Evolutionary conservation across 2,888 invertebrate species (phyloP).

Genomic region (Rhyacophila evoluta): DNA sequence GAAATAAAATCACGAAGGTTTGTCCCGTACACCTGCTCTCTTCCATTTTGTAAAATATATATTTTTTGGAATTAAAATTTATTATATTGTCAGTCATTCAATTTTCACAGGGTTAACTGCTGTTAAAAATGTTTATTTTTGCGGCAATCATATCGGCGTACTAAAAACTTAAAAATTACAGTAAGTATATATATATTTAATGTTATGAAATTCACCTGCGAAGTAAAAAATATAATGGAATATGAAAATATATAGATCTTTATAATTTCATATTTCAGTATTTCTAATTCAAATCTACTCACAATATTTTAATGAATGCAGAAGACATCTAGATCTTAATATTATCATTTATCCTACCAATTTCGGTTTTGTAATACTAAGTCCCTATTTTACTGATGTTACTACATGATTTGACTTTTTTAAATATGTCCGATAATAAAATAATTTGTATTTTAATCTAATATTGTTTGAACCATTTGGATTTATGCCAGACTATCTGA

Average conservation of each 20-base stretch:
- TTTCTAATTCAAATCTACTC: not conserved
- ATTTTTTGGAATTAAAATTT: no score
- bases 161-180: no score
- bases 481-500: not conserved
- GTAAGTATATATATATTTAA: no score
- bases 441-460: not conserved
- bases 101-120: no score
- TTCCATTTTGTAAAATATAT: no score
- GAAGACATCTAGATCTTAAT: no score
- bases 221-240: slow-evolving; percentile 17
- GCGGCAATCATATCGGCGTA: no score
- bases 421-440: not conserved
- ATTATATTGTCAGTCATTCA: no score
- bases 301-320: not conserved
- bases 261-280: not conserved
- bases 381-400: not conserved
- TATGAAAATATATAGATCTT: slow-evolving; percentile 10
- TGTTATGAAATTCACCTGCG: not conserved
- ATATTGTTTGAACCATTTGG: not conserved
- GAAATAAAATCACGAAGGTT: not conserved
- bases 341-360: no score
- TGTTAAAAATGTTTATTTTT: no score
- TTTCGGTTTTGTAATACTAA: no score
- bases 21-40: not conserved
- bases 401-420: not conserved